Conservation (phyloP, 35 echinoderm and acorn worm genomes). For the Nesometra sesokonis region DNA sequence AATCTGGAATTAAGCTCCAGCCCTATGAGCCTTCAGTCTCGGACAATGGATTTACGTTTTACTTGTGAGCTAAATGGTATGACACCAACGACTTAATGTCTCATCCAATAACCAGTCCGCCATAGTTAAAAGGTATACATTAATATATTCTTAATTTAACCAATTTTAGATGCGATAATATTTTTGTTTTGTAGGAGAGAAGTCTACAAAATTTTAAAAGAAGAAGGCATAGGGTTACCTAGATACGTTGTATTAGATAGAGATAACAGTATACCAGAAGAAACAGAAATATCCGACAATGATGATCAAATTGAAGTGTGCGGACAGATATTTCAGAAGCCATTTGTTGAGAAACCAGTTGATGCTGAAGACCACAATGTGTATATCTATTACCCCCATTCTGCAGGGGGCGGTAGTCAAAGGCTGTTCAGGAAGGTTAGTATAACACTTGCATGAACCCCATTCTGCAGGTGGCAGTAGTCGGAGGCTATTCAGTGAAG, state of each 20-base stretch:
- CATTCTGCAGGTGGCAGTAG: neutral
- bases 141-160: too few species aligned
- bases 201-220: slow-evolving; percentile 75
- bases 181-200: slow-evolving; percentile 62
- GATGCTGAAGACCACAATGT: slow-evolving; percentile 95
- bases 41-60: too few species aligned
- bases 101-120: too few species aligned
- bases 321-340: slow-evolving; percentile 75
- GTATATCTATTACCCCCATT: slow-evolving; percentile 78
- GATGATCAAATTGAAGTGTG: slow-evolving; percentile 82
- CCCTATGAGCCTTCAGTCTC: too few species aligned
- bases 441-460: too few species aligned
- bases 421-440: slow-evolving; percentile 84
- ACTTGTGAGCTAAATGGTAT: too few species aligned
- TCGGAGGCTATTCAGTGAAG: neutral
- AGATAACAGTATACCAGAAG: slow-evolving; percentile 11
- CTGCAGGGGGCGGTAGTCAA: slow-evolving; percentile 98
- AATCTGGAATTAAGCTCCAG: too few species aligned
- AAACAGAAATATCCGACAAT: slow-evolving; percentile 13
- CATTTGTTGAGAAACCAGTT: slow-evolving; percentile 94
- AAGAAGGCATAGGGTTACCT: slow-evolving; percentile 59
- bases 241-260: slow-evolving; percentile 64
- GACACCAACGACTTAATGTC: neutral
- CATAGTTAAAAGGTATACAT: too few species aligned
- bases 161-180: too few species aligned